Evolutionary conservation across 1,140 invertebrate species (phyloP), one percentile per base, ranked within the genome.

Genomic region (Ceratosolen solmsi): DNA sequence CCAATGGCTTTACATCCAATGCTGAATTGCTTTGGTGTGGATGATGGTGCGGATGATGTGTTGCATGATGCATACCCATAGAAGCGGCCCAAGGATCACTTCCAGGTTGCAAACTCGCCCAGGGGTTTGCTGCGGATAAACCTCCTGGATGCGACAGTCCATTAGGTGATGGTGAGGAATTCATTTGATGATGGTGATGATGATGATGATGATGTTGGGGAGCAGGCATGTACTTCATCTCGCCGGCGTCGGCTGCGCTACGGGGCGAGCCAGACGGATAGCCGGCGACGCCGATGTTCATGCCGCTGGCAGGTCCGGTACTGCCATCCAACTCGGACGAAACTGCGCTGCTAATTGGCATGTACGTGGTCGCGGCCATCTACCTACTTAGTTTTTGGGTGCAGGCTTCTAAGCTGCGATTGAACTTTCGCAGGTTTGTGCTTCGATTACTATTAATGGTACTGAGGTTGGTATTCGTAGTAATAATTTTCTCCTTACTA

Each of bases 221-320:
- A 82, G 94, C 94, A 79, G 96, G 95, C 93, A 97, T 95, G 91
- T 98, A 98, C 92, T 98, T 98, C 96, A 98, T 97, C 90, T 98
- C 97, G 86, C 94, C 95, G 86, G 95, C 95, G 93, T 96, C 94
- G 88, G 95, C 94, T 87, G 94, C 94, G 86, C 94, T 95, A 86
- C 95, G 93, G 89, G 96, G 95, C 92, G 95, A 96, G 88, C 94
- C 94, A 87, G 94, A 94, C 79, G 94, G 93, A 88, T 96, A 95
- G 86, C 94, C 94, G 87, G 93, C 93, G 84, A 93, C 93, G 87
- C 89, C 85, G 91, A 94, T 94, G 90, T 94, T 94, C 93, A 94
- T 94, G 87, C 94, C 95, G 92, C 94, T 94, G 87, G 94, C 90
- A 93, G 94, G 94, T 92, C 96, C 94, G 86, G 94, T 92, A 85